Evolutionary conservation across 1,140 invertebrate genomes (phyloP), one percentile per base, ranked within the genome.

Genomic region (Stegodyphus mimosarum): DNA sequence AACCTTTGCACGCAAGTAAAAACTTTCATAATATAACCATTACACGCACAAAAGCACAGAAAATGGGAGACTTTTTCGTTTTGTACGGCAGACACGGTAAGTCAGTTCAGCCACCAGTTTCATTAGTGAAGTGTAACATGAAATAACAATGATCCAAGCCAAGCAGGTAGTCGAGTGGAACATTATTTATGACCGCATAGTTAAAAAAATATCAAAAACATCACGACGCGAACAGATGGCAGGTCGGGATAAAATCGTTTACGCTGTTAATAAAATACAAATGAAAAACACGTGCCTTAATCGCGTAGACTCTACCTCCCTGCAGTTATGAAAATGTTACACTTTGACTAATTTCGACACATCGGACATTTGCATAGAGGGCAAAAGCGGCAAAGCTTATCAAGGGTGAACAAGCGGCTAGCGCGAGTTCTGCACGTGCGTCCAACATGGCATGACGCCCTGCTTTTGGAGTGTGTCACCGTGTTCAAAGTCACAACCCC

Each of bases 241-340:
- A 53, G 81, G 51, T 75, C 72, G 17, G 81, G 73, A 84, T 84
- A 79, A 70, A 67, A 79, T 53, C 73, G 63, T 75, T 84, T 84
- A 75, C 55, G 6, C 63, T 15, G 7, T 18, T n/a, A 73, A 52
- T 73, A 74, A 83, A 73, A 73, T 53, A 51, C 6, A 15, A 73
- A 52, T n/a, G 50, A 64, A 49, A 66, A 50, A 7, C n/a, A 67
- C 67, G 67, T 17, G 67, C 49, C 52, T 71, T 33, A 33, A 33
- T 33, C 1, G 33, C 33, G 33, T 33, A 3, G 33, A 33, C 33
- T 33, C 33, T 33, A 33, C 33, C 33, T 70, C 49, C 79, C 69
- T 7, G 60, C 81, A 84, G 76, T 84, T 84, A 84, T 75, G 81
- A 84, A 84, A 84, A 75, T 84, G 73, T 84, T 75, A 84, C 81